phyloP scores from a whole-genome alignment of 2,888 invertebrate species.

The Digitonthophagus gazella region DNA sequence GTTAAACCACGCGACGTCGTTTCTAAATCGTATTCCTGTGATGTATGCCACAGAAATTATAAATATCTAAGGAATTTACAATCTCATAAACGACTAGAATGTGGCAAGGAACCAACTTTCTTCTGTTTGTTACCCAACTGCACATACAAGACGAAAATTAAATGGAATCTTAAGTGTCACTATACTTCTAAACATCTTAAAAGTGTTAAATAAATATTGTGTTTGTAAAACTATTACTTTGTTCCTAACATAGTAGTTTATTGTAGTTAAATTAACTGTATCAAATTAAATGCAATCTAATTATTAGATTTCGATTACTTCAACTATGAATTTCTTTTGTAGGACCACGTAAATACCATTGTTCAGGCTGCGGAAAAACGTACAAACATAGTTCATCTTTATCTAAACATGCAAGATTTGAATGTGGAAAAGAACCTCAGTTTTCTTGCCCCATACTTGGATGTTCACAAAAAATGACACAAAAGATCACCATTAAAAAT shows the following conservation, averaged over 20 bases:
- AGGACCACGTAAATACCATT: no score
- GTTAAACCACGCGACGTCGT: not conserved
- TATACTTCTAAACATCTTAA: conserved; percentile 27
- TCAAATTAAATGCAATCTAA: no score
- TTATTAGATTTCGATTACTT: no score
- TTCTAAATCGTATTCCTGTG: conserved; percentile 19
- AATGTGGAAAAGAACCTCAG: conserved; percentile 54
- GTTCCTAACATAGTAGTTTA: no score
- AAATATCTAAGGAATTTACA: conserved; percentile 42
- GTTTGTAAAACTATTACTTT: no score
- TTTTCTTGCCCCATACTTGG: conserved; percentile 52
- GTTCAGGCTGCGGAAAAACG: no score
- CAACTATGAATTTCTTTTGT: no score
- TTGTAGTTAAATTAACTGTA: no score
- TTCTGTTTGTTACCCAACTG: conserved; percentile 43
- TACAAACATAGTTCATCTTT: conserved; percentile 35
- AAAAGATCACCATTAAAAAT: no score
- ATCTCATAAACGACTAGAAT: conserved; percentile 52
- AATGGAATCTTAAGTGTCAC: conserved; percentile 32
- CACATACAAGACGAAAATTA: conserved; percentile 21
- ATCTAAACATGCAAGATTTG: conserved; percentile 37
- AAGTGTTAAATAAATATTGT: not conserved
- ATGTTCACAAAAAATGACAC: no score
- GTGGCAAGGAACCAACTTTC: conserved; percentile 54
- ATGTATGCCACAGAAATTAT: conserved; percentile 31